These are phyloP conservation scores for Drosophila ficusphila DNA, from an alignment of 1,140 invertebrate genomes.

Conservation along the genomic window DNA sequence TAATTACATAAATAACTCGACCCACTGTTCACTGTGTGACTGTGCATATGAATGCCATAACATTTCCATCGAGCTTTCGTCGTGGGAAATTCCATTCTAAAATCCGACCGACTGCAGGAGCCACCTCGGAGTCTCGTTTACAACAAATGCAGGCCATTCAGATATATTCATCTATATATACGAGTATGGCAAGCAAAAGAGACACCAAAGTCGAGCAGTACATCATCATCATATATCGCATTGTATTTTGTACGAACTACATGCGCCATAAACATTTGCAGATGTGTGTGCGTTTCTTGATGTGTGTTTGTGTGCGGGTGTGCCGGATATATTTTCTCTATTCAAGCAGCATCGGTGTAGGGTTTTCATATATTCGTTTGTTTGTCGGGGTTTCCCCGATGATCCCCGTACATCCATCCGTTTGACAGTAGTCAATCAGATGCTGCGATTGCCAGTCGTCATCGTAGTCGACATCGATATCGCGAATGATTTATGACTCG, in stretches of 20 bases:
- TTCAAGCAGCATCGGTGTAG: slow-evolving; percentile 16
- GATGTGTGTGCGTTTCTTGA: no score
- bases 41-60: slow-evolving; percentile 57
- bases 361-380: slow-evolving; percentile 18
- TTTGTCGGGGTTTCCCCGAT: slow-evolving; percentile 17
- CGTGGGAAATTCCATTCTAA: slow-evolving; percentile 15
- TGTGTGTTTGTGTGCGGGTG: not conserved
- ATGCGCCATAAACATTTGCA: slow-evolving; percentile 19
- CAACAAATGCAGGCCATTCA: slow-evolving; percentile 57
- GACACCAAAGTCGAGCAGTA: slow-evolving; percentile 19
- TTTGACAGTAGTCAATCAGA: slow-evolving; percentile 78
- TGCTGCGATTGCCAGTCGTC: slow-evolving; percentile 75
- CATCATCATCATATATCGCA: slow-evolving; percentile 43
- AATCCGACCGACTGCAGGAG: slow-evolving; percentile 10
- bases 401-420: slow-evolving; percentile 26
- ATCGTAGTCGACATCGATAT: slow-evolving; percentile 74
- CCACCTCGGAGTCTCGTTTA: slow-evolving; percentile 41
- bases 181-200: no score
- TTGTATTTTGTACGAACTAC: slow-evolving; percentile 29
- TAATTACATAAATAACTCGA: no score
- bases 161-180: slow-evolving; percentile 6
- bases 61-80: slow-evolving; percentile 38
- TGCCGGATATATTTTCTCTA: slow-evolving; percentile 20
- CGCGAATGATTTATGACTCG: slow-evolving; percentile 78
- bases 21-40: not conserved